Evolutionary conservation across 2,113 vertebrate genomes (phyloP), one percentile per base, ranked within the genome.

Genomic region (Dunckerocampus dactyliophorus): DNA sequence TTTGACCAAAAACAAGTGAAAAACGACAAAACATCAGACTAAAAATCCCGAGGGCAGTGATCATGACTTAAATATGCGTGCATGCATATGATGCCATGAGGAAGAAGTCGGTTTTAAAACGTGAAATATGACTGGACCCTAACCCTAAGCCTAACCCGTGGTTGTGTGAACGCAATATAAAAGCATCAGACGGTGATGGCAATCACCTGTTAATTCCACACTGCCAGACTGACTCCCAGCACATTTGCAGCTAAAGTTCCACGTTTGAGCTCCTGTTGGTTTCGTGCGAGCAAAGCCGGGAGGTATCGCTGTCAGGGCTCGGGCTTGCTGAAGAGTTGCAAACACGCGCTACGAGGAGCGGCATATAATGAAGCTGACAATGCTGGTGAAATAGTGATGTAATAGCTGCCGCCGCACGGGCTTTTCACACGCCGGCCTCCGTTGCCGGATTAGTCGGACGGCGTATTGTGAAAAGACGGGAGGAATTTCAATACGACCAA

Each of bases 401-500:
- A 54, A 76, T 66, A 50, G 59, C 55, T 51, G 47, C 65, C 49
- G 63, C 60, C 68, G 71, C 72, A 74, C 22, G n/a, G 59, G 49
- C 54, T 55, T 67, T 74, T 60, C 57, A 69, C 73, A 71, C 63
- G 67, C 69, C 57, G 70, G 65, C 76, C 67, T 82, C 63, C 46
- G 74, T 74, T 72, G 63, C 47, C 62, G 76, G 72, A 76, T 81
- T 80, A 77, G 71, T 76, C 63, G 69, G 58, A 71, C 59, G 43
- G 16, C 51, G 69, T 72, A 80, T 80, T 76, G 58, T 72, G 55
- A 62, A 75, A 76, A 75, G 65, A 80, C 69, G 74, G 69, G 74
- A 73, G 69, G 76, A 81, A 82, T 85, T 81, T 82, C 76, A 84
- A 83, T 82, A 77, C 52, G 80, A 66, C 46, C 62, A 80, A 65